Evolutionary conservation across 2,113 vertebrate genomes (phyloP).

Genomic region (Eurystomus gularis): DNA sequence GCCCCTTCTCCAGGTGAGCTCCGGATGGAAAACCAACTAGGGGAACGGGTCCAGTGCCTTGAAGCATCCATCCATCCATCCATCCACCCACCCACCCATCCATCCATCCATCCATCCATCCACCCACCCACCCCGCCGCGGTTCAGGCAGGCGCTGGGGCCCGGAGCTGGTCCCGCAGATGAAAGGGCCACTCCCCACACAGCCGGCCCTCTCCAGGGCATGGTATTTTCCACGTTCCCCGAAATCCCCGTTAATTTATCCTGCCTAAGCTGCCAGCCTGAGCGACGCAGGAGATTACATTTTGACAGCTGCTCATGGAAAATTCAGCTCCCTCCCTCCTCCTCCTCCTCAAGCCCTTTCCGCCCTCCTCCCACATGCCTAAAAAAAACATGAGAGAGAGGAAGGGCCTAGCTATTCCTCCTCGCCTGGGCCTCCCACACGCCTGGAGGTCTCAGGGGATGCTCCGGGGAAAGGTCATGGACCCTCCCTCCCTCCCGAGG

Average conservation of each 20-base stretch:
- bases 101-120: neutral
- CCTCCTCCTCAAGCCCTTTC: constrained; percentile 16
- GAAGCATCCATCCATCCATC: neutral
- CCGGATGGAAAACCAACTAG: neutral
- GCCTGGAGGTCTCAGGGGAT: neutral
- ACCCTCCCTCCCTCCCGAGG: neutral
- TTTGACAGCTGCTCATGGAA: constrained; percentile 66
- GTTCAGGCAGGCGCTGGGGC: neutral
- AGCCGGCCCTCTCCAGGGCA: neutral
- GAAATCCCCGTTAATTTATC: constrained; percentile 55
- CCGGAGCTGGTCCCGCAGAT: rapidly evolving
- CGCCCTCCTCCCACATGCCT: neutral
- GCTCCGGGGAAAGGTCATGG: neutral
- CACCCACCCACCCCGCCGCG: neutral
- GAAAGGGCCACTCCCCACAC: neutral
- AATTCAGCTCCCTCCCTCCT: constrained; percentile 42
- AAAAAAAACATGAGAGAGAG: neutral
- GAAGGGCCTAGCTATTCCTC: constrained; percentile 12
- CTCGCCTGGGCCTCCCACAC: neutral
- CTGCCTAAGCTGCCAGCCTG: constrained; percentile 26
- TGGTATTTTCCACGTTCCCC: constrained; percentile 42
- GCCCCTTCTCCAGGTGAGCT: neutral
- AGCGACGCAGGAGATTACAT: constrained; percentile 35
- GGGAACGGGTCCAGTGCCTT: rapidly evolving
- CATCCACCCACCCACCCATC: neutral